phyloP scores from a whole-genome alignment of 2,888 invertebrate species.

The Asteroscopus sphinx region DNA sequence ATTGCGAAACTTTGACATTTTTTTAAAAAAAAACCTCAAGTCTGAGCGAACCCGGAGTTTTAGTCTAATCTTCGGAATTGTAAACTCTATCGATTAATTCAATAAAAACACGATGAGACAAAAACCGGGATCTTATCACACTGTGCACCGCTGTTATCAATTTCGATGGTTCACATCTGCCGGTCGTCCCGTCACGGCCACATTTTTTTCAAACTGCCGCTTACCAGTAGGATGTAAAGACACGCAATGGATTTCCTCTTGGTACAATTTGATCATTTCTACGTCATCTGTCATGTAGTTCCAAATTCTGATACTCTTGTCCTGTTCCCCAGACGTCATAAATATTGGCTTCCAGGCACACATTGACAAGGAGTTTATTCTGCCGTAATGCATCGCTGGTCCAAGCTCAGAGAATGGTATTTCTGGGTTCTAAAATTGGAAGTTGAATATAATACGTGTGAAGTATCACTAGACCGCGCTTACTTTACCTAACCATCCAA shows the following conservation, averaged over 20 bases:
- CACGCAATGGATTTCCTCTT: constrained; percentile 94
- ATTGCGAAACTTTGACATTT: no score
- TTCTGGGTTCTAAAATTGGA: constrained; percentile 85
- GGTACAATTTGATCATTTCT: constrained; percentile 94
- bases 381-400: constrained; percentile 94
- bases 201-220: background rate
- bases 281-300: constrained; percentile 96
- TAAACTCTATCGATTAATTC: no score
- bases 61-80: no score
- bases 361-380: constrained; percentile 94
- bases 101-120: no score
- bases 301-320: constrained; percentile 97
- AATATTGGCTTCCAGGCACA: constrained; percentile 97
- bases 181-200: no score
- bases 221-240: constrained; percentile 92
- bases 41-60: no score
- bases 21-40: no score
- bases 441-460: background rate
- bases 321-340: constrained; percentile 94
- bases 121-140: no score
- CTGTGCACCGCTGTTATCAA: no score
- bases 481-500: background rate
- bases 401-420: constrained; percentile 92
- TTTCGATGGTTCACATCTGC: no score
- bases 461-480: background rate